Evolutionary conservation across 1,140 invertebrate genomes (phyloP).

Genomic region (Zaprionus camerounensis): DNA sequence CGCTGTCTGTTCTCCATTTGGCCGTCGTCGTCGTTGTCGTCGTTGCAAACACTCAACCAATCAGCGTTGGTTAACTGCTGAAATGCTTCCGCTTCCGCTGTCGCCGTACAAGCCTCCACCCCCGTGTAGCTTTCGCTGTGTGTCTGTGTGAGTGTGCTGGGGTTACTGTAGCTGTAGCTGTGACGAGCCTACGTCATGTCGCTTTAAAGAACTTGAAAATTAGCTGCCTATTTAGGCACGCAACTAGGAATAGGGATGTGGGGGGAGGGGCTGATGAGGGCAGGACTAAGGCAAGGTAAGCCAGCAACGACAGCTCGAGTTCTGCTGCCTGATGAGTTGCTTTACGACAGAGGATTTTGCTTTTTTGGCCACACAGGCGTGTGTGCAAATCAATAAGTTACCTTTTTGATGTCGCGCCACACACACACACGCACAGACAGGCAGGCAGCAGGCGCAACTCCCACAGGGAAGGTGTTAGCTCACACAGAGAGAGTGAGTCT

Average conservation of each 20-base stretch:
- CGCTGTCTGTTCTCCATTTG: conserved; percentile 18
- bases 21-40: not conserved
- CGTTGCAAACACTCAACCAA: conserved; percentile 77
- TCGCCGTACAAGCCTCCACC: conserved; percentile 29
- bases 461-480: not conserved
- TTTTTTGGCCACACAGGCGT: conserved; percentile 36
- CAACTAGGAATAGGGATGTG: conserved; percentile 12
- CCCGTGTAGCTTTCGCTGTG: not conserved
- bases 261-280: not conserved
- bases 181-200: conserved; percentile 70
- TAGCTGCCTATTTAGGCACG: conserved; percentile 81
- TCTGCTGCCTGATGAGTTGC: conserved; percentile 56
- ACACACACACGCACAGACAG: conserved; percentile 21
- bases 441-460: conserved; percentile 11
- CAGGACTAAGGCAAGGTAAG: not conserved
- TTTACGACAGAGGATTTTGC: conserved; percentile 43
- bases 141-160: not conserved
- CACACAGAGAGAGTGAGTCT: not conserved
- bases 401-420: conserved; percentile 49
- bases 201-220: conserved; percentile 76
- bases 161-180: conserved; percentile 5
- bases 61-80: conserved; percentile 80
- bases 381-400: conserved; percentile 80
- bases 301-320: conserved; percentile 1
- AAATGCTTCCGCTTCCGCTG: conserved; percentile 78